Conservation (phyloP, 1,140 invertebrate species). For the Neocloeon triangulifer region DNA sequence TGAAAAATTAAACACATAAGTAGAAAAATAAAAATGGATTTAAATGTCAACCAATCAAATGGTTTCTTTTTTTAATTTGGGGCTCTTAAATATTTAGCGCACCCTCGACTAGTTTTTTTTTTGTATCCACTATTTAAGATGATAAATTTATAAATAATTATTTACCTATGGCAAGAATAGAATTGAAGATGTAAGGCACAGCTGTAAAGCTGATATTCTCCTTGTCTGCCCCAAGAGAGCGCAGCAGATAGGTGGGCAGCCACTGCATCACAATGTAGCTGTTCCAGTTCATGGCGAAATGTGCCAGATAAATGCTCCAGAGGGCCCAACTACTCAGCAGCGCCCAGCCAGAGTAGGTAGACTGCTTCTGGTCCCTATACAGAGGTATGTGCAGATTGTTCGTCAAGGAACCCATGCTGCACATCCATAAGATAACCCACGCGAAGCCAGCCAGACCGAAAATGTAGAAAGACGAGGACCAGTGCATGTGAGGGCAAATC, state of each 20-base stretch:
- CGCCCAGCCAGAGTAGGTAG: no score
- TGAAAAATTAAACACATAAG: conserved; percentile 9
- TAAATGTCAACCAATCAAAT: background rate
- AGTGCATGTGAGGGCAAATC: conserved; percentile 36
- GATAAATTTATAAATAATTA: conserved; percentile 5
- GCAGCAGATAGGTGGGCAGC: conserved; percentile 50
- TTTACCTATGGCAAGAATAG: conserved; percentile 44
- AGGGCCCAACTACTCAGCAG: conserved; percentile 47
- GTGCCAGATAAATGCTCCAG: conserved; percentile 56
- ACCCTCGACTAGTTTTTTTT: background rate
- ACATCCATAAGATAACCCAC: conserved; percentile 40
- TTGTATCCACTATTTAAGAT: background rate
- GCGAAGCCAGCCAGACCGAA: conserved; percentile 47
- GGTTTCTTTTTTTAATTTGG: conserved; percentile 1
- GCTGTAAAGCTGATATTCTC: conserved; percentile 55
- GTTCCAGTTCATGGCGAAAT: conserved; percentile 69
- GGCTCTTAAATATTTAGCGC: background rate
- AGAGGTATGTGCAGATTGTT: background rate
- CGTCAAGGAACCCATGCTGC: background rate
- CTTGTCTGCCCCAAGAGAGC: conserved; percentile 40
- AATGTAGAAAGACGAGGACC: conserved; percentile 46
- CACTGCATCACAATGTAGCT: conserved; percentile 71
- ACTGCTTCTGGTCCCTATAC: no score
- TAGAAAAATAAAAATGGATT: conserved; percentile 1
- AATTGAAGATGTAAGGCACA: conserved; percentile 55